These are phyloP conservation scores for Cichladusa arquata DNA, from an alignment of 2,113 vertebrate species.

Conservation along the genomic window DNA sequence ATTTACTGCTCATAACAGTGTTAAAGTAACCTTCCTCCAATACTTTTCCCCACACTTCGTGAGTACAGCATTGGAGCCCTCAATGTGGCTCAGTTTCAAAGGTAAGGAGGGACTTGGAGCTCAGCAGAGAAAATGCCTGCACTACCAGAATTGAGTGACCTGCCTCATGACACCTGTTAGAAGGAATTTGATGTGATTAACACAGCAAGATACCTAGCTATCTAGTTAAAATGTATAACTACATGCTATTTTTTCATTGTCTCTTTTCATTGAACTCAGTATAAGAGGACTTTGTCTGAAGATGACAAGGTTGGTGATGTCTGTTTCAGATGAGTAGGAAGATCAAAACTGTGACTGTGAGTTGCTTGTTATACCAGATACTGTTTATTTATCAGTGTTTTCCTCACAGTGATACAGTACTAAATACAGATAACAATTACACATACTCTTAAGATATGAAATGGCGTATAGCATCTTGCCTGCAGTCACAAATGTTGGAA, in stretches of 20 bases:
- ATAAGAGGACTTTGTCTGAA: not conserved
- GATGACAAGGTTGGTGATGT: not conserved
- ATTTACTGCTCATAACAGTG: not conserved
- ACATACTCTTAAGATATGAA: fast-evolving
- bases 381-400: not conserved
- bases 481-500: not conserved
- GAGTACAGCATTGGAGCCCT: not conserved
- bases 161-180: not conserved
- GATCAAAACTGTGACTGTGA: not conserved
- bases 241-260: not conserved
- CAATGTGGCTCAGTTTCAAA: not conserved
- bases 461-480: fast-evolving
- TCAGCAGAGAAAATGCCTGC: not conserved
- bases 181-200: not conserved
- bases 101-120: not conserved
- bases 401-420: not conserved
- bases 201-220: not conserved
- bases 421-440: not conserved
- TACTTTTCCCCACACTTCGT: not conserved
- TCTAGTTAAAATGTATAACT: not conserved
- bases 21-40: not conserved
- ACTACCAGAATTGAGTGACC: not conserved
- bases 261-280: not conserved
- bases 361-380: not conserved
- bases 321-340: not conserved